Evolutionary conservation across 2,797 vertebrate genomes (phyloP).

Genomic region (Oreonectes daqikongensis): DNA sequence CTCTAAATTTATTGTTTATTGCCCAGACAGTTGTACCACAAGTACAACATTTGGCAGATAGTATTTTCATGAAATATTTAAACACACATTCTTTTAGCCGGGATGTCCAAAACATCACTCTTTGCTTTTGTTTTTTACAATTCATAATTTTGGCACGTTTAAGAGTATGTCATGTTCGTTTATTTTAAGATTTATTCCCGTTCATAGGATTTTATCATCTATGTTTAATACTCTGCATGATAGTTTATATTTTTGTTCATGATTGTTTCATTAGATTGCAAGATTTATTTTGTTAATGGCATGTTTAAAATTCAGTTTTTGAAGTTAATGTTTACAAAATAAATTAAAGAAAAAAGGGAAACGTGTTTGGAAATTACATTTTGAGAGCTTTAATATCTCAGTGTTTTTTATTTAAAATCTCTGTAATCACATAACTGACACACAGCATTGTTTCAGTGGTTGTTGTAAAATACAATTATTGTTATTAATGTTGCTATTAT

Average conservation of each 20-base stretch:
- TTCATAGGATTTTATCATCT: not conserved
- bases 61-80: not conserved
- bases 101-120: not conserved
- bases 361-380: not conserved
- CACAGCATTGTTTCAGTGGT: not conserved
- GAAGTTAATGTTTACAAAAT: not conserved
- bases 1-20: slow-evolving; percentile 23
- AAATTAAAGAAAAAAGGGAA: not conserved
- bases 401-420: not conserved
- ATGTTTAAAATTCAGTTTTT: not conserved
- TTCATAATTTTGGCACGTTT: not conserved
- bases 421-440: not conserved
- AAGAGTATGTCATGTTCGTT: not conserved
- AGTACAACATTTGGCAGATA: not conserved
- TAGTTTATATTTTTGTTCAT: too few species aligned
- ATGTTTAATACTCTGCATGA: not conserved
- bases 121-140: not conserved
- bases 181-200: not conserved
- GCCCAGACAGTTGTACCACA: not conserved
- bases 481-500: not conserved
- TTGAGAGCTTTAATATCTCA: not conserved
- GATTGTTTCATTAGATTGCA: not conserved
- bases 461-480: not conserved
- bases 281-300: not conserved
- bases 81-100: not conserved